phyloP scores from a whole-genome alignment of 2,113 vertebrate species.

The Emydocephalus ijimae region DNA sequence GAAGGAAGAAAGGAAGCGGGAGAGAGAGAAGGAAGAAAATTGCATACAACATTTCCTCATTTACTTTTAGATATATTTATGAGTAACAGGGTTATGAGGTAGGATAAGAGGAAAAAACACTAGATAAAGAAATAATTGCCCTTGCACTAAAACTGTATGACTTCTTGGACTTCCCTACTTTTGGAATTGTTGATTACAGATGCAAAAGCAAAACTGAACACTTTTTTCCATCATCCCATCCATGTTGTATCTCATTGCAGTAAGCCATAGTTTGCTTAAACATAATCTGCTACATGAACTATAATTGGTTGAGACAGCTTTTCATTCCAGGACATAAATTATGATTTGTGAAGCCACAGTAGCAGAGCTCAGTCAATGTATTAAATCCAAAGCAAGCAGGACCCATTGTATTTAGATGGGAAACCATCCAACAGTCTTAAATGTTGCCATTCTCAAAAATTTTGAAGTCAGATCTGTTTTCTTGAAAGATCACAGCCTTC shows the following conservation, averaged over 20 bases:
- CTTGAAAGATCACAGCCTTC: not conserved
- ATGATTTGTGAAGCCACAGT: not conserved
- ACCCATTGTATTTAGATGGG: not conserved
- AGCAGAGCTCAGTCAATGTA: not conserved
- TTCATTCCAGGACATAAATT: not conserved
- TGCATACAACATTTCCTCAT: constrained; percentile 47
- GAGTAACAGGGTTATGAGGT: not conserved
- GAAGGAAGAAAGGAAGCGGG: not conserved
- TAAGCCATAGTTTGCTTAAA: not conserved
- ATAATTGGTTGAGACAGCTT: not conserved
- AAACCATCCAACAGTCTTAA: not conserved
- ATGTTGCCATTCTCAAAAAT: not conserved
- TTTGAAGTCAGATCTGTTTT: not conserved
- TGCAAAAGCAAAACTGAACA: not conserved
- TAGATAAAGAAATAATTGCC: not conserved
- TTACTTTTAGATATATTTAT: constrained; percentile 56
- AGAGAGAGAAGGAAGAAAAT: constrained; percentile 3
- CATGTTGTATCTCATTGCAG: not conserved
- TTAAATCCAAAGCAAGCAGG: not conserved
- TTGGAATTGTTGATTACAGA: not conserved
- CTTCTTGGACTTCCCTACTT: not conserved
- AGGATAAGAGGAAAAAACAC: not conserved
- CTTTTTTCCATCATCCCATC: not conserved
- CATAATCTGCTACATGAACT: not conserved
- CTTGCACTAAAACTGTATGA: not conserved